Conservation (phyloP, 2,888 invertebrate genomes). For the Phengaris arion region DNA sequence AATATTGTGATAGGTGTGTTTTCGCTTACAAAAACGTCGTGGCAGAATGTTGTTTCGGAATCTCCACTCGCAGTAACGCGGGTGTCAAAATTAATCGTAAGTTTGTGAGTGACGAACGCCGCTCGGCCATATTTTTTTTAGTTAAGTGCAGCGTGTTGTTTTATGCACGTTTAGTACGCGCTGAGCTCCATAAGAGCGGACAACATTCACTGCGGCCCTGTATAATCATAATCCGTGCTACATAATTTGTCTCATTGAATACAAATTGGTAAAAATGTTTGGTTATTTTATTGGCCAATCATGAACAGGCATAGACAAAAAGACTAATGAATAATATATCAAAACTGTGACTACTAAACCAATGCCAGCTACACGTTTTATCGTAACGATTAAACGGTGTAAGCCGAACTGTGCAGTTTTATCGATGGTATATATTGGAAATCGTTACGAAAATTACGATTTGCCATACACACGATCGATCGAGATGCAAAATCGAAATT, state of each 20-base stretch:
- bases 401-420: too few relatives aligned
- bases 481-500: too few relatives aligned
- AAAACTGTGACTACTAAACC: too few relatives aligned
- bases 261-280: neutral
- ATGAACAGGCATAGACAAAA: too few relatives aligned
- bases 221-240: conserved; percentile 5
- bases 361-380: too few relatives aligned
- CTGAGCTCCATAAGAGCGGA: conserved; percentile 33
- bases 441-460: too few relatives aligned
- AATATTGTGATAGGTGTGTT: conserved; percentile 28
- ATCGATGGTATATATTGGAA: too few relatives aligned
- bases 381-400: too few relatives aligned
- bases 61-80: conserved; percentile 33
- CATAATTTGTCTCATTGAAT: neutral
- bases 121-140: conserved; percentile 49
- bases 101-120: conserved; percentile 39
- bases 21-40: conserved; percentile 22
- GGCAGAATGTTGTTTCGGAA: conserved; percentile 31
- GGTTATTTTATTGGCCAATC: too few relatives aligned
- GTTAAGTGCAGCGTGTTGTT: conserved; percentile 43
- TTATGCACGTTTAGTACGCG: conserved; percentile 34
- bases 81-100: conserved; percentile 40
- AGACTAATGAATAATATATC: too few relatives aligned
- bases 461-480: too few relatives aligned
- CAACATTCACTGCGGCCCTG: conserved; percentile 27